Percentiles rank a stretch among this genome's conserved stretches.
Conservation (phyloP, 2,113 vertebrate species). For the Eonycteris spelaea region DNA sequence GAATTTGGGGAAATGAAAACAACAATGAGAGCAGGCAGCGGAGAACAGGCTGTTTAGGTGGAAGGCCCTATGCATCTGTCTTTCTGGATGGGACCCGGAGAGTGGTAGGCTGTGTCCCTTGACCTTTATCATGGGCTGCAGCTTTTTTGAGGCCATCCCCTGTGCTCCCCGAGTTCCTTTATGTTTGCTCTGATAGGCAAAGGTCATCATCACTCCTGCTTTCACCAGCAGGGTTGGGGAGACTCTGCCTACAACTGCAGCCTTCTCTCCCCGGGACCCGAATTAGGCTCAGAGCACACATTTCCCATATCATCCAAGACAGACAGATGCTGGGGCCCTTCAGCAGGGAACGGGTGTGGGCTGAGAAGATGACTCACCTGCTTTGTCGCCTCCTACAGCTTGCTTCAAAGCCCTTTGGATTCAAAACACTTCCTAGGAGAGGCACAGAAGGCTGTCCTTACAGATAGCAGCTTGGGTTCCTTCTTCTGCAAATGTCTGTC, state of each 20-base stretch:
- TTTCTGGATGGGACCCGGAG: neutral
- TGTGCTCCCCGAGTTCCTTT: neutral
- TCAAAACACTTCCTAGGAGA: slow-evolving; percentile 29
- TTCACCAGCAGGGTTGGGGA: neutral
- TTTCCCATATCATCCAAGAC: neutral
- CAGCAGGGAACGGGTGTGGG: slow-evolving; percentile 40
- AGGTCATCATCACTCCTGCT: neutral
- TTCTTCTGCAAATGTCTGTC: neutral
- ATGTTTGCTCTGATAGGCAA: neutral
- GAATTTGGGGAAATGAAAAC: neutral
- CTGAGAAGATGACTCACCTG: slow-evolving; percentile 66
- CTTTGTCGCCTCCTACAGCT: slow-evolving; percentile 11
- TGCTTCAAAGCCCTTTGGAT: slow-evolving; percentile 18
- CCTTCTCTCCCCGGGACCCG: neutral
- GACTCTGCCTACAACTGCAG: neutral
- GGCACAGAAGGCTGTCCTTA: slow-evolving; percentile 27
- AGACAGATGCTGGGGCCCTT: slow-evolving; percentile 48
- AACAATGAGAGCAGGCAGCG: neutral
- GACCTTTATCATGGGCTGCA: neutral
- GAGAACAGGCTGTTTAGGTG: neutral
- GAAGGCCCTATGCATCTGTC: neutral
- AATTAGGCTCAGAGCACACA: neutral
- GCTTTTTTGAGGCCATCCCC: neutral
- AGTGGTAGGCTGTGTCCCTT: neutral
- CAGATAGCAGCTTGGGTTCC: slow-evolving; percentile 9